Percentiles rank a stretch among this genome's conserved stretches.
phyloP scores from a whole-genome alignment of 2,797 vertebrate genomes.

The Meriones psammophilus region DNA sequence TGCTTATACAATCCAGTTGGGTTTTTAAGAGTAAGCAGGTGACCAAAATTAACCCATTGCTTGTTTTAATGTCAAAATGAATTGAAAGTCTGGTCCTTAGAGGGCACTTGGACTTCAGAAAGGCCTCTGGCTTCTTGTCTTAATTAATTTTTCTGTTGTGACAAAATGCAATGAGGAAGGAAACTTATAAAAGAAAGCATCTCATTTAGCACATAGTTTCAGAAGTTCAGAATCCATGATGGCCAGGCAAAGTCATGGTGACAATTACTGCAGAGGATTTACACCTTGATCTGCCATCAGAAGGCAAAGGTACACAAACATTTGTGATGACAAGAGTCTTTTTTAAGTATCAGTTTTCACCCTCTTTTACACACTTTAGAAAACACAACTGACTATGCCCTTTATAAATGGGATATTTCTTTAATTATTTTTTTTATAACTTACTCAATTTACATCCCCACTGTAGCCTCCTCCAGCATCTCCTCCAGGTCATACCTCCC shows the following conservation, averaged over 20 bases:
- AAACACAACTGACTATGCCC: background rate
- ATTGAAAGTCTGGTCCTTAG: too few species aligned
- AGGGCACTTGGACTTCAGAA: too few species aligned
- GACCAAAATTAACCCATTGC: background rate
- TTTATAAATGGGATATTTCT: background rate
- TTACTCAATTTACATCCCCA: too few species aligned
- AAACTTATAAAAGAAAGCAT: background rate
- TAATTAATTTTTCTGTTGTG: background rate
- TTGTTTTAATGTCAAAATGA: background rate
- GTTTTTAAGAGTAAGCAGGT: background rate
- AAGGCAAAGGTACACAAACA: too few species aligned
- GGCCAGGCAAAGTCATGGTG: background rate
- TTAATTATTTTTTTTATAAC: too few species aligned
- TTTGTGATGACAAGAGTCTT: background rate
- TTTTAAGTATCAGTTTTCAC: background rate
- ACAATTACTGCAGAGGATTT: background rate
- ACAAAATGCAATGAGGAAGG: background rate
- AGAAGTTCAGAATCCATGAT: background rate
- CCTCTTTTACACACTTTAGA: background rate
- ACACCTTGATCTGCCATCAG: background rate
- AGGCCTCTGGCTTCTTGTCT: background rate
- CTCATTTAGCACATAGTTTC: background rate
- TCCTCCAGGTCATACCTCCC: too few species aligned
- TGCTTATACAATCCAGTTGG: too few species aligned
- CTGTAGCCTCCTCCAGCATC: too few species aligned